Base-by-base conservation (phyloP, 2,888 invertebrate genomes). In the Cheilosia grossa region DNA sequence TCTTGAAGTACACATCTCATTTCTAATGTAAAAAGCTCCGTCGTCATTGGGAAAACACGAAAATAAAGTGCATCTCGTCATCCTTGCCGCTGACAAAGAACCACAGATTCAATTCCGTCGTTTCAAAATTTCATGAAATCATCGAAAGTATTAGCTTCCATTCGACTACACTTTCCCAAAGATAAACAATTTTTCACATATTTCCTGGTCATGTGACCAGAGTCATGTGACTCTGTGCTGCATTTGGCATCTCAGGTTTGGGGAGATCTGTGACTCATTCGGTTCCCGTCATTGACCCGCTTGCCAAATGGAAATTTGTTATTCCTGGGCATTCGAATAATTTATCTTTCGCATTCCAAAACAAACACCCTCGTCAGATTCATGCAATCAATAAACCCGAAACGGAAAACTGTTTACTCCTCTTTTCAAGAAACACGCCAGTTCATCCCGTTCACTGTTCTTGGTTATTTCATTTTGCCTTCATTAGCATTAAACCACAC, bases 401-500 rank as follows among this genome's bases (percentile, higher is more conserved):
- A 19, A 61, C 2, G 4, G 19, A 37, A 54, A 67, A 42, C n/a
- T 21, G 30, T 67, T 42, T 56, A 21, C 44, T 56, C 56, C 33
- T 69, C n/a, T 47, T 30, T 15, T 66, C 13, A 21, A 1, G 42
- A 42, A 40, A 30, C 53, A 53, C 66, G 19, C 42, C 30, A 49
- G 4, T 44, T 44, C n/a, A 44, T 17, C 40, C 13, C 2, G 51
- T 1, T 59, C 10, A n/a, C 24, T 15, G 5, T 19, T 40, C 19
- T n/a, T 3, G 3, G n/a, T 27, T 61, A 4, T n/a, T 27, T 27
- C 44, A 67, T 61, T 63, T 69, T 61, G 49, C 21, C 63, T 49
- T 78, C 40, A 78, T 78, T 78, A 70, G 21, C 70, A 63, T 70
- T 27, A 70, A 70, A 63, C 61, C 24, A 53, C 56, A 56, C 56